These are phyloP conservation scores for Drosophila hydei DNA, from an alignment of 1,140 invertebrate genomes.

Conservation along the genomic window DNA sequence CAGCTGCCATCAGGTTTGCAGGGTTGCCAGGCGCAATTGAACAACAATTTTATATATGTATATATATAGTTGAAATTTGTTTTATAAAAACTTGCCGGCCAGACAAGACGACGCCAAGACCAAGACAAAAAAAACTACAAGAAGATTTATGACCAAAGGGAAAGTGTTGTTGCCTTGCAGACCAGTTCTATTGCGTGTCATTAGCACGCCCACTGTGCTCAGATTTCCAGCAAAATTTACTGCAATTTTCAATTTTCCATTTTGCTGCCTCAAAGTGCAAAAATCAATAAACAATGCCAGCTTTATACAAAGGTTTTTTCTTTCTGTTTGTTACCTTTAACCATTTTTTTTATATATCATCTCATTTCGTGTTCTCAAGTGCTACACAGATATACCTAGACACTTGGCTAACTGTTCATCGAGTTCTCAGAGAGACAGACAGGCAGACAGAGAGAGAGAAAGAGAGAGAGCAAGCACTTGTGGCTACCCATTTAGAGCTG, in stretches of 20 bases:
- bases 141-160: slow-evolving; percentile 36
- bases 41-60: slow-evolving; percentile 11
- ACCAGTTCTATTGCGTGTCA: slow-evolving; percentile 54
- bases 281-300: slow-evolving; percentile 74
- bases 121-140: slow-evolving; percentile 29
- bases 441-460: slow-evolving; percentile 3
- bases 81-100: slow-evolving; percentile 48
- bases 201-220: slow-evolving; percentile 39
- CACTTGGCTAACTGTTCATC: slow-evolving; percentile 46
- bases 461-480: slow-evolving; percentile 42
- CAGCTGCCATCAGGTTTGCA: slow-evolving; percentile 42
- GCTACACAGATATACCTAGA: not conserved
- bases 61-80: slow-evolving; percentile 11
- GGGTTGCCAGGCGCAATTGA: slow-evolving; percentile 18
- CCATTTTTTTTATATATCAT: slow-evolving; percentile 28
- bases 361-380: slow-evolving; percentile 45
- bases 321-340: slow-evolving; percentile 34
- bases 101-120: slow-evolving; percentile 67
- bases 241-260: slow-evolving; percentile 51
- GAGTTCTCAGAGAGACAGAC: slow-evolving; percentile 11
- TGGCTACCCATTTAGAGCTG: slow-evolving; percentile 39
- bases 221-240: slow-evolving; percentile 48
- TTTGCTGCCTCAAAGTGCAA: slow-evolving; percentile 56
- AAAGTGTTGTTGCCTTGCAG: slow-evolving; percentile 11
- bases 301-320: slow-evolving; percentile 40